Evolutionary conservation across 2,888 invertebrate species (phyloP).

Genomic region (Diarsia rubi): DNA sequence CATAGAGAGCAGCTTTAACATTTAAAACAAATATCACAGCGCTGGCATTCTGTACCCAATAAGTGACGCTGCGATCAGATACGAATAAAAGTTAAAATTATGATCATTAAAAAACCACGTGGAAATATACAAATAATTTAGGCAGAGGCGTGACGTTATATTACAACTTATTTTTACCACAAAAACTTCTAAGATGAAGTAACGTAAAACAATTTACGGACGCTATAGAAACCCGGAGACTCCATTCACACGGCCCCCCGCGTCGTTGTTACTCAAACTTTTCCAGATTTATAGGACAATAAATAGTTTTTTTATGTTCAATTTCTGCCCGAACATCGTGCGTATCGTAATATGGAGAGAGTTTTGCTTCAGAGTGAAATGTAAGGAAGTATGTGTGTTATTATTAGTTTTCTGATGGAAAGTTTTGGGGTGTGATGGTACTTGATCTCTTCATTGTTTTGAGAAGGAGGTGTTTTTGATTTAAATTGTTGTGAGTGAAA

Average conservation of each 20-base stretch:
- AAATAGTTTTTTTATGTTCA: slow-evolving; percentile 67
- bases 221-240: slow-evolving; percentile 35
- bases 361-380: slow-evolving; percentile 31
- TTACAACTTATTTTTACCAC: slow-evolving; percentile 1
- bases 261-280: slow-evolving; percentile 61
- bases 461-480: not conserved
- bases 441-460: not conserved
- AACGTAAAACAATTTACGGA: slow-evolving; percentile 43
- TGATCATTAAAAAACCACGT: not conserved
- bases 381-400: slow-evolving; percentile 23
- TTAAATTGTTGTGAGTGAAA: not conserved
- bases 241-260: slow-evolving; percentile 45
- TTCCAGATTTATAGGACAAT: slow-evolving; percentile 59
- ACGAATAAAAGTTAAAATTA: too few species aligned
- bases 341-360: slow-evolving; percentile 29
- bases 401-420: slow-evolving; percentile 36
- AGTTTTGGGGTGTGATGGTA: not conserved
- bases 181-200: slow-evolving; percentile 12
- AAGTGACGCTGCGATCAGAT: too few species aligned
- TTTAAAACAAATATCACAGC: too few species aligned
- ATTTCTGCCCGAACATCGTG: slow-evolving; percentile 43
- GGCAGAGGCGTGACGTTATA: not conserved
- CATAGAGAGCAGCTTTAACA: too few species aligned
- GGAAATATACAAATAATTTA: not conserved
- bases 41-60: too few species aligned